Percentiles rank a stretch among this genome's conserved stretches.
Evolutionary conservation across 2,888 invertebrate species (phyloP).

Genomic region (Drosophila imparisetae): DNA sequence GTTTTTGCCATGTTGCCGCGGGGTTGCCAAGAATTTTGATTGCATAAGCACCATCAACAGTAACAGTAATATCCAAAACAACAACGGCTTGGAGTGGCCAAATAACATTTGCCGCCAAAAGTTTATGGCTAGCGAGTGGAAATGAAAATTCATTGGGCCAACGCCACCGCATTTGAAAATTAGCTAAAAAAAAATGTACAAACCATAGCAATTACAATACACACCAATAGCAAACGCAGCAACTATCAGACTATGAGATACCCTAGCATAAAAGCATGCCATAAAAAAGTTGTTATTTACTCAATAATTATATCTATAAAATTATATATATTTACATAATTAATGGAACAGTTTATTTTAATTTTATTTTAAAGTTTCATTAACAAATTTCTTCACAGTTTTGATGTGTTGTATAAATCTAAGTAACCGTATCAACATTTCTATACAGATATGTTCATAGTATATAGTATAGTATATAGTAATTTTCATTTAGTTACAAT

Average conservation of each 20-base stretch:
- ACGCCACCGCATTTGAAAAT: slow-evolving; percentile 60
- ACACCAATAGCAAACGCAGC: slow-evolving; percentile 28
- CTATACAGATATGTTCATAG: neutral
- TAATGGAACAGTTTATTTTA: neutral
- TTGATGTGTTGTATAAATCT: neutral
- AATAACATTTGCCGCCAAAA: slow-evolving; percentile 55
- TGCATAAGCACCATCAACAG: slow-evolving; percentile 67
- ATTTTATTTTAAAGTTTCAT: neutral
- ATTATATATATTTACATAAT: neutral
- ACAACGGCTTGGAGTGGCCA: slow-evolving; percentile 46
- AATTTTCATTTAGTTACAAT: neutral
- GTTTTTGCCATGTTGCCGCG: slow-evolving; percentile 35
- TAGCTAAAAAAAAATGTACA: slow-evolving; percentile 55
- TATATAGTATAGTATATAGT: neutral
- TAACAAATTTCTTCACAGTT: neutral
- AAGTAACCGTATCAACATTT: neutral
- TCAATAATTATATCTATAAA: neutral
- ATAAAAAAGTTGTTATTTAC: neutral
- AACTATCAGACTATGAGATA: neutral
- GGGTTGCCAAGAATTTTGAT: slow-evolving; percentile 73
- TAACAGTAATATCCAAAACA: slow-evolving; percentile 19
- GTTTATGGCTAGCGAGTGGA: slow-evolving; percentile 66
- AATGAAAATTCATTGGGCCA: slow-evolving; percentile 65
- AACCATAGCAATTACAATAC: slow-evolving; percentile 61
- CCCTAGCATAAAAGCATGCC: neutral